Conservation (phyloP, 2,888 invertebrate species). For the Athrips mouffetella region DNA sequence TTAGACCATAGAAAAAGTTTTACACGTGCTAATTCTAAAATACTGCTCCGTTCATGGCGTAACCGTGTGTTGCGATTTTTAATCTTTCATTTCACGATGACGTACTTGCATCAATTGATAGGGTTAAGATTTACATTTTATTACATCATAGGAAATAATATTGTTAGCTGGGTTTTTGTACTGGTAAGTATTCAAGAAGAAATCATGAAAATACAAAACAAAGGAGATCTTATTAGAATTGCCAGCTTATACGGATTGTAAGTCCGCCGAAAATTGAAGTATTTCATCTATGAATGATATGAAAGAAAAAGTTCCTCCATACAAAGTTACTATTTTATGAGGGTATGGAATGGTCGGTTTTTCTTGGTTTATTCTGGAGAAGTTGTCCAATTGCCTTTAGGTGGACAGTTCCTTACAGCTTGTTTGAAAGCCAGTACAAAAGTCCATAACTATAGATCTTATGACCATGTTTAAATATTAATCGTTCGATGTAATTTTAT, state of each 20-base stretch:
- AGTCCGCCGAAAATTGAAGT: too few species aligned
- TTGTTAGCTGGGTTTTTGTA: slow-evolving; percentile 3
- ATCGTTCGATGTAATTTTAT: slow-evolving; percentile 3
- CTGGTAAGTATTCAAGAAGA: not conserved
- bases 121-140: slow-evolving; percentile 15
- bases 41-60: not conserved
- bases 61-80: not conserved
- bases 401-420: too few species aligned
- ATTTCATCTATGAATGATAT: not conserved
- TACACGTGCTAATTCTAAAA: not conserved
- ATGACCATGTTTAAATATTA: slow-evolving; percentile 21
- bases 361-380: too few species aligned
- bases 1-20: too few species aligned
- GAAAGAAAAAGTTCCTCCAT: too few species aligned
- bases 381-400: too few species aligned
- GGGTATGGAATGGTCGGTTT: too few species aligned
- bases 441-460: slow-evolving; percentile 9
- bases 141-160: not conserved
- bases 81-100: slow-evolving; percentile 9
- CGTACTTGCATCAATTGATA: slow-evolving; percentile 26
- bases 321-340: too few species aligned
- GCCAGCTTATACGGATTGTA: too few species aligned
- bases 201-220: not conserved
- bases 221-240: not conserved
- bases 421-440: slow-evolving; percentile 1